These are phyloP conservation scores for Trachelus tabidus DNA, from an alignment of 2,888 invertebrate species.

Conservation along the genomic window DNA sequence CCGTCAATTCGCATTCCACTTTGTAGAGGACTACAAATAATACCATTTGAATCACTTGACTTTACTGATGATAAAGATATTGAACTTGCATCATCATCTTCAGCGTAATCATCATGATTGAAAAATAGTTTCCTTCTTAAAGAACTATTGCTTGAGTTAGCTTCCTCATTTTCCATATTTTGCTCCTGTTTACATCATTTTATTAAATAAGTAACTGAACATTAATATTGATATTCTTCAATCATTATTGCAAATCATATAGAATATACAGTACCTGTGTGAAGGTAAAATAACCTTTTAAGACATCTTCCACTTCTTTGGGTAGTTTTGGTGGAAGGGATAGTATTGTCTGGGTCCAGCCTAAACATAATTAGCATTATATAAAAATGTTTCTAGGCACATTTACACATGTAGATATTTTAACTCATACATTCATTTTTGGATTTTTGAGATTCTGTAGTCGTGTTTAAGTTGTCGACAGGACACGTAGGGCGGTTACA, in stretches of 20 bases:
- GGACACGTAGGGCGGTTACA: constrained; percentile 39
- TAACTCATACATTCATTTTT: constrained; percentile 50
- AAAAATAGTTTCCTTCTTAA: constrained; percentile 59
- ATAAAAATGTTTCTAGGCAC: constrained; percentile 3
- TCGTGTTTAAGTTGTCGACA: constrained; percentile 31
- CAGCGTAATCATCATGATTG: constrained; percentile 43
- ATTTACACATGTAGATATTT: background rate
- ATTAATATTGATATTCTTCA: background rate
- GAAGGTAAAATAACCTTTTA: constrained; percentile 74
- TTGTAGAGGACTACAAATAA: constrained; percentile 51
- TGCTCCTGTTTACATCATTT: constrained; percentile 46
- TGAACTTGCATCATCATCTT: constrained; percentile 38
- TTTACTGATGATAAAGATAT: constrained; percentile 46
- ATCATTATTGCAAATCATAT: background rate
- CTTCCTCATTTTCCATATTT: constrained; percentile 54
- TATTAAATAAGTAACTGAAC: background rate
- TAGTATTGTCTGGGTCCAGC: constrained; percentile 75
- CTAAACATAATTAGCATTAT: constrained; percentile 57
- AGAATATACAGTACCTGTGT: constrained; percentile 60
- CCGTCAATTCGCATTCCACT: constrained; percentile 56
- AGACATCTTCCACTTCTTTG: constrained; percentile 71
- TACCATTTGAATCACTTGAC: constrained; percentile 33
- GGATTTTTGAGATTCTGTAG: constrained; percentile 32
- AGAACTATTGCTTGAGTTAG: constrained; percentile 56
- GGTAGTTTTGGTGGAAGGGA: constrained; percentile 75